A percentile compares a stretch with the other conserved stretches of the same genome.
Conservation (phyloP, 2,888 invertebrate species). For the Halictus ligatus region DNA sequence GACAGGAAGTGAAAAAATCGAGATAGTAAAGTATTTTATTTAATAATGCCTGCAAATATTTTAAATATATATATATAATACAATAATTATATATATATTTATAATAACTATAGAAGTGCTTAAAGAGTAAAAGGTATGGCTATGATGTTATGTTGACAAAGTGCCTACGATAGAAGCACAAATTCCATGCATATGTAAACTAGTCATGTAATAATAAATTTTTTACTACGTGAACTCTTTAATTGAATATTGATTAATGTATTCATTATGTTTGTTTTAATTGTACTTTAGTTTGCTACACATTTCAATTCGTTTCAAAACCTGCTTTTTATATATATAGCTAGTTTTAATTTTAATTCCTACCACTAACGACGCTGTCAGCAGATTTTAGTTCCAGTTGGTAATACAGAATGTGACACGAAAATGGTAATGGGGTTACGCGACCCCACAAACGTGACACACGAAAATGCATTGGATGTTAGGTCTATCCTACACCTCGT, state of each 20-base stretch:
- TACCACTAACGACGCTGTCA: no score
- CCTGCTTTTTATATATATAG: no score
- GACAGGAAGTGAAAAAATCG: slow-evolving; percentile 28
- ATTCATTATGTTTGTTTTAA: no score
- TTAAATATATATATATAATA: slow-evolving; percentile 23
- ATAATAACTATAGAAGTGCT: background rate
- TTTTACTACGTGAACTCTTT: slow-evolving; percentile 5
- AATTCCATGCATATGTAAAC: slow-evolving; percentile 44
- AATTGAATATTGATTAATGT: background rate
- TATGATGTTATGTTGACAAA: slow-evolving; percentile 29
- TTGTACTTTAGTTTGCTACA: no score
- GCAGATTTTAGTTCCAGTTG: no score
- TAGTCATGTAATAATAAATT: slow-evolving; percentile 45
- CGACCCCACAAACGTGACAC: no score
- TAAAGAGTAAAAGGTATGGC: slow-evolving; percentile 2
- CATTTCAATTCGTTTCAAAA: background rate
- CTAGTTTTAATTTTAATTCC: no score
- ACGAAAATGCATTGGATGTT: no score
- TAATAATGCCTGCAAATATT: slow-evolving; percentile 40
- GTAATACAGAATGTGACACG: no score
- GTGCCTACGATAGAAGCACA: background rate
- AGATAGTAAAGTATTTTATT: slow-evolving; percentile 17
- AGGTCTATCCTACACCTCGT: no score
- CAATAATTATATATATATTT: slow-evolving; percentile 9
- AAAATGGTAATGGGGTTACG: no score